A percentile compares a stretch with the other conserved stretches of the same genome.
Conservation (phyloP, 2,888 invertebrate species). For the Axea sp. region DNA sequence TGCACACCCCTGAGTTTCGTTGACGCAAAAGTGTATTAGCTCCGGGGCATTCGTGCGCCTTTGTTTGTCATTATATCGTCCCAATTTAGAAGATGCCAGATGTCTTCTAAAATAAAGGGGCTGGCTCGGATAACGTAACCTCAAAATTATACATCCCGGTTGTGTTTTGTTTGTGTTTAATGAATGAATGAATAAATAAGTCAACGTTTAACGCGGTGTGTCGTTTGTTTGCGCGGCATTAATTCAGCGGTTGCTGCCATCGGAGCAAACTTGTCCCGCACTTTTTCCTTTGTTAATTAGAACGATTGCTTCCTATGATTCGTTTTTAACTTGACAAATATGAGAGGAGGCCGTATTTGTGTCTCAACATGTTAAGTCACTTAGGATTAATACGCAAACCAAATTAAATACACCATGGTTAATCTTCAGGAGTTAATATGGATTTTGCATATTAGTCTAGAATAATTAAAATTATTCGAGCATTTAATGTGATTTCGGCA, state of each 20-base stretch:
- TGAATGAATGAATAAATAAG: constrained; percentile 30
- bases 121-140: constrained; percentile 14
- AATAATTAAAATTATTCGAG: constrained; percentile 40
- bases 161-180: constrained; percentile 33
- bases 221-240: constrained; percentile 4
- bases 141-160: constrained; percentile 12
- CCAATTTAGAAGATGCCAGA: constrained; percentile 46
- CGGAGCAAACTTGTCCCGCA: background rate
- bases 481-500: constrained; percentile 30
- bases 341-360: constrained; percentile 15
- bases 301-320: constrained; percentile 18
- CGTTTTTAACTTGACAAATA: constrained; percentile 31
- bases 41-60: constrained; percentile 31
- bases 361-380: constrained; percentile 35
- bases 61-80: constrained; percentile 52
- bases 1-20: constrained; percentile 12
- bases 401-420: constrained; percentile 34
- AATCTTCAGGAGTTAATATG: constrained; percentile 33
- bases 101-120: constrained; percentile 20
- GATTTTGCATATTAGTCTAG: constrained; percentile 30
- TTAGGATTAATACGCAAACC: constrained; percentile 30
- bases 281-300: constrained; percentile 22
- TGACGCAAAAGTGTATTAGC: constrained; percentile 34
- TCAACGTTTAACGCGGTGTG: constrained; percentile 2
- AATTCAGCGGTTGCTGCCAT: constrained; percentile 1